Base-by-base conservation (phyloP, 2,113 vertebrate genomes). In the Cyprinodon brontotheroides region DNA sequence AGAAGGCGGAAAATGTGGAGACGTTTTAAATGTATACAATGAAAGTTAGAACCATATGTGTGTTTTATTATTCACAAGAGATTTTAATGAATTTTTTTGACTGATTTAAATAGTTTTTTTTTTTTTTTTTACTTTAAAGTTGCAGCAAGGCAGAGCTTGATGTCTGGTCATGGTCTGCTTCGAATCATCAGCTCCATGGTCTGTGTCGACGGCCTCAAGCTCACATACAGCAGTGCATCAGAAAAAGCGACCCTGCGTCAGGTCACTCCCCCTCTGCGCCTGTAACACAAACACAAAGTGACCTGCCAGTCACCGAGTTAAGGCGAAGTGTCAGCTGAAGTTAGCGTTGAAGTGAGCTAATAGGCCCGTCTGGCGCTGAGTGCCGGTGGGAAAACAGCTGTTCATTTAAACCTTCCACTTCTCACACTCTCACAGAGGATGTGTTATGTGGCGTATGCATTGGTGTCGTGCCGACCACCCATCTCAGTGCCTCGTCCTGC, bases 281-380 rank as follows among this genome's bases (percentile, higher is more conserved):
- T 82, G 86, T 66, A 83, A 87, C 87, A 74, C 84, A 79, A 67
- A 71, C 40, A 11, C 10, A 74, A 87, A 61, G 87, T 69, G 80
- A 83, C 84, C 81, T n/a, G 39, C 61, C 68, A 89, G 73, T 84
- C 81, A 83, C 78, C 66, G 89, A 71, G 71, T 90, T 90, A 79
- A 81, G 86, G 83, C 82, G 39, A 86, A 85, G 80, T 81, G 74
- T 93, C 89, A 90, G 81, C 74, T 50, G 82, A 80, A 79, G 67
- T 92, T 91, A 91, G 79, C n/a, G 68, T 83, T 89, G 83, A 78
- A 72, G 72, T 85, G 85, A 82, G 87, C 39, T 90, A 88, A 91
- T 87, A 64, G 83, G 70, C 82, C 12, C 57, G 82, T 65, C 81
- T 89, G 85, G 85, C 84, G 77, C 70, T 9, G 75, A 87, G 47